Evolutionary conservation across 1,140 invertebrate genomes (phyloP).

Genomic region (Chironomus tepperi): DNA sequence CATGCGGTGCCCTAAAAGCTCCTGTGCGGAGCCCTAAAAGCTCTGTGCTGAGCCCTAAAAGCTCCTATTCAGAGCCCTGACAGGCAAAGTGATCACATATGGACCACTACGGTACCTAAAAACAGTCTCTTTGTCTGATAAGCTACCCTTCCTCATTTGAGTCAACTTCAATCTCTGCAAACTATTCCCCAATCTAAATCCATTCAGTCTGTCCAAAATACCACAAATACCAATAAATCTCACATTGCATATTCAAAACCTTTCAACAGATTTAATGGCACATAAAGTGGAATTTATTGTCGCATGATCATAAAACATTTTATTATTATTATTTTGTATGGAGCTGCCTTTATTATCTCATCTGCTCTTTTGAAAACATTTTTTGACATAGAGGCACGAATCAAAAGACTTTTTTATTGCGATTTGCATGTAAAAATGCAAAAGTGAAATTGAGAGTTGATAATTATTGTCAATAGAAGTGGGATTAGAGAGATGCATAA

Average conservation of each 20-base stretch:
- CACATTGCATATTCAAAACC: constrained; percentile 5
- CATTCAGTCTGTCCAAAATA: not conserved
- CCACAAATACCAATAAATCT: not conserved
- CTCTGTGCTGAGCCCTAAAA: too few species aligned
- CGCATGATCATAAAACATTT: not conserved
- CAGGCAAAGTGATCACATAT: too few species aligned
- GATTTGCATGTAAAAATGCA: too few species aligned
- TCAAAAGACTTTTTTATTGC: not conserved
- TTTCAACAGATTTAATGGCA: constrained; percentile 8
- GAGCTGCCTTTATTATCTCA: not conserved
- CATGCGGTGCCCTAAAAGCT: too few species aligned
- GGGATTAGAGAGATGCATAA: not conserved
- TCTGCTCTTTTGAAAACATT: not conserved
- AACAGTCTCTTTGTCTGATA: not conserved
- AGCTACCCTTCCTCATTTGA: not conserved
- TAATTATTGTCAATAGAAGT: not conserved
- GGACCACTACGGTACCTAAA: not conserved
- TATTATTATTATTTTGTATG: not conserved
- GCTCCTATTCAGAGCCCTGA: too few species aligned
- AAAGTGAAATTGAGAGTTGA: too few species aligned
- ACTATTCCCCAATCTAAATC: not conserved
- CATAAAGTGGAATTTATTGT: constrained; percentile 3
- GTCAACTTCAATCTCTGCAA: not conserved
- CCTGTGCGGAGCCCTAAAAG: too few species aligned
- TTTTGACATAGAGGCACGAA: not conserved